These are phyloP conservation scores for Ploceus nigricollis DNA, from an alignment of 2,113 vertebrate genomes.

Conservation along the genomic window DNA sequence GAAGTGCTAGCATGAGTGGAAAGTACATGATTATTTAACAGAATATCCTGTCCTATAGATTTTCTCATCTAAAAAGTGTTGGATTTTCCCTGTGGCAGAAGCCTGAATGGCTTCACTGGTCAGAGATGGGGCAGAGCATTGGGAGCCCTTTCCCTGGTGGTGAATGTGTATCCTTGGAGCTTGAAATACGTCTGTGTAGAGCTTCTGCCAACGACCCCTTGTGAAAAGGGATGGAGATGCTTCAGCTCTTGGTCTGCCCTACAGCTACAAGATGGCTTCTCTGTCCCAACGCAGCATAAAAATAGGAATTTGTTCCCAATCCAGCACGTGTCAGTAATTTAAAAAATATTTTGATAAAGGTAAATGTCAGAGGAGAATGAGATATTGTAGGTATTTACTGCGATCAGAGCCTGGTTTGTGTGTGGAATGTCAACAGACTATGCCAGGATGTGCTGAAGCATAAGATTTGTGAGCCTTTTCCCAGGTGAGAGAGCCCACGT, in stretches of 20 bases:
- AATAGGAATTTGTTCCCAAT: not conserved
- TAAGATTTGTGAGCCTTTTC: not conserved
- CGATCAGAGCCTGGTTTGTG: not conserved
- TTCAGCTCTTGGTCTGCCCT: not conserved
- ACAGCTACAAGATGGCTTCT: not conserved
- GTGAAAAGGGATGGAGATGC: not conserved
- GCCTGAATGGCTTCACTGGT: rapidly evolving
- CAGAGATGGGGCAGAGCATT: not conserved
- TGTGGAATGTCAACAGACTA: not conserved
- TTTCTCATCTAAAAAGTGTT: not conserved
- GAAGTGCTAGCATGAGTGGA: not conserved
- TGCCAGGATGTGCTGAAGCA: not conserved
- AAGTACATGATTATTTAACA: not conserved
- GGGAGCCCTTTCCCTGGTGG: not conserved
- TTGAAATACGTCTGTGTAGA: rapidly evolving
- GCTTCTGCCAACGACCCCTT: not conserved
- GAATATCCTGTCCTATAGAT: not conserved
- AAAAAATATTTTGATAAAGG: not conserved
- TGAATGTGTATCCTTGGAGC: not conserved
- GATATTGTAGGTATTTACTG: not conserved
- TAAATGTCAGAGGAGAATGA: not conserved
- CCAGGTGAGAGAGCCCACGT: not conserved
- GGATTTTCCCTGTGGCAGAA: not conserved
- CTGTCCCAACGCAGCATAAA: not conserved
- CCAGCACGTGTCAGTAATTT: not conserved